phyloP scores from a whole-genome alignment of 2,113 vertebrate genomes.

The Meles meles region DNA sequence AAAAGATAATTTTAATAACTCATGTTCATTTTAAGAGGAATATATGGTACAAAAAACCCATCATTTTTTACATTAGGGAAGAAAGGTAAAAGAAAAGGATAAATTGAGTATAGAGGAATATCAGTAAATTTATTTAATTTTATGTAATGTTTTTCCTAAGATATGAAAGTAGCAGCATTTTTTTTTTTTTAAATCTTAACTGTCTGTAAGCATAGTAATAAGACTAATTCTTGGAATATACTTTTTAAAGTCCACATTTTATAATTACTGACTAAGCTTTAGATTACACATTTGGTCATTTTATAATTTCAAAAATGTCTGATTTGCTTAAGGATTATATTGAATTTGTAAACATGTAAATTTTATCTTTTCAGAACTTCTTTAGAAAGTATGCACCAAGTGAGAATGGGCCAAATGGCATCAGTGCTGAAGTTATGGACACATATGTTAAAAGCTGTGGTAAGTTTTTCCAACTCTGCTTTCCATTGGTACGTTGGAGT shows the following conservation, averaged over 20 bases:
- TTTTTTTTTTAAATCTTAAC: not conserved
- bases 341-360: conserved; percentile 33
- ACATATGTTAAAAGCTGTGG: conserved; percentile 99
- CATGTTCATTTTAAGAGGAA: not conserved
- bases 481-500: no score
- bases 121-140: not conserved
- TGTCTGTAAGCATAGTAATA: not conserved
- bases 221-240: not conserved
- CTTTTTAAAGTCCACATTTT: not conserved
- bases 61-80: not conserved
- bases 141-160: not conserved
- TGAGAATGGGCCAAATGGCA: conserved; percentile 96
- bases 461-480: conserved; percentile 76
- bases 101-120: not conserved
- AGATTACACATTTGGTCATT: not conserved
- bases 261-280: not conserved
- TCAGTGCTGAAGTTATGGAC: conserved; percentile 98
- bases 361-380: conserved; percentile 88
- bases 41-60: not conserved
- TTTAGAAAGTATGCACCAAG: conserved; percentile 96
- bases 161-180: not conserved
- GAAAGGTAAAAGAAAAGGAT: not conserved
- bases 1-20: conserved; percentile 30
- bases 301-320: not conserved
- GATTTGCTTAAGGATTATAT: not conserved